Evolutionary conservation across 2,797 vertebrate genomes (phyloP), one percentile per base, ranked within the genome.

Genomic region (Cuniculus paca): DNA sequence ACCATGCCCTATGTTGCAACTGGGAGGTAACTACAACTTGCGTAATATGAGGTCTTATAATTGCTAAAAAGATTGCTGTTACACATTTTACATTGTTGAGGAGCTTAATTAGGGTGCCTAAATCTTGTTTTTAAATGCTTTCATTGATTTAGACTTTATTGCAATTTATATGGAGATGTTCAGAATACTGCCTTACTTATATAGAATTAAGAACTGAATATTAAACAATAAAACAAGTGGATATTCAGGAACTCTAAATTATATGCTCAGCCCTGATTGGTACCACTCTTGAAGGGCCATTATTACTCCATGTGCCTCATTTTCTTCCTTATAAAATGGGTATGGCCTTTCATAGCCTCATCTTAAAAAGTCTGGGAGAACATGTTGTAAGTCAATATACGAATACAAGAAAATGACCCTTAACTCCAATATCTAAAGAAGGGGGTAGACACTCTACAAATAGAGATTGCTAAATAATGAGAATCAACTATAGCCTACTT

Each of bases 401-500:
- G 39, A 78, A 61, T 78, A 48, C 11, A 61, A 80, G 79, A 94
- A 95, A 91, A 74, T 31, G 45, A 56, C 6, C 17, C 36, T 83
- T 92, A 54, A 88, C 6, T 1, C 58, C 26, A 70, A 14, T 4
- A 79, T 45, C 74, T 63, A 56, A 79, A 87, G 60, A 5, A 3
- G 7, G 26, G 22, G 90, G 39, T 56, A 77, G 42, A 77, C 85
- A 74, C 8, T 79, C 16, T 94, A 45, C 6, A 54, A 90, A 78
- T 54, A 88, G 48, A 89, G 77, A 56, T 39, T 60, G 9, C 13
- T 81, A 61, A 80, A 70, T 88, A 72, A 83, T 34, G 20, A 22
- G 9, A 96, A 85, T 72, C 48, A 91, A 13, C 78, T 65, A 22
- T n/a, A n/a, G 88, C 81, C 45, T 79, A 45, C 14, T 90, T 65